Percentiles rank a stretch among this genome's conserved stretches.
phyloP scores from a whole-genome alignment of 2,888 invertebrate species.

The Drosophila meridionalis region DNA sequence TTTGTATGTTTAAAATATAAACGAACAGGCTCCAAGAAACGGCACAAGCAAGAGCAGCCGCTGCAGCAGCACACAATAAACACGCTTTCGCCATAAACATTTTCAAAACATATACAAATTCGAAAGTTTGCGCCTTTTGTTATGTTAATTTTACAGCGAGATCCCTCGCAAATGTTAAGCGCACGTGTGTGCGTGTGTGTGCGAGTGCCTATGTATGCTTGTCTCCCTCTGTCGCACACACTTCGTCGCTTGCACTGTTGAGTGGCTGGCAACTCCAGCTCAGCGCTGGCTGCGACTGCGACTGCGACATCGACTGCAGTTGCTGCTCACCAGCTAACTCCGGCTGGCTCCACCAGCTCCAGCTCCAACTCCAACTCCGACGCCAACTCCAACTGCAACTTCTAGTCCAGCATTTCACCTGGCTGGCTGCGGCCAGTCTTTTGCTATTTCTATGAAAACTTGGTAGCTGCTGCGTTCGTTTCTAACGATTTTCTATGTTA shows the following conservation, averaged over 20 bases:
- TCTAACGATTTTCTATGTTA: constrained; percentile 80
- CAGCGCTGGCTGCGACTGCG: background rate
- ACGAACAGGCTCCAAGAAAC: constrained; percentile 80
- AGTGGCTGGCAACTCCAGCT: constrained; percentile 5
- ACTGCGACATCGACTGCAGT: background rate
- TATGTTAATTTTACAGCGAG: constrained; percentile 74
- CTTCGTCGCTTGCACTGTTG: background rate
- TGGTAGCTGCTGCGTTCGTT: constrained; percentile 72
- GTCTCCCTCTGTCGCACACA: constrained; percentile 3
- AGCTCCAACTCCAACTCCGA: constrained; percentile 7
- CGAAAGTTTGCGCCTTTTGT: constrained; percentile 60
- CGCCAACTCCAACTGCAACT: constrained; percentile 11
- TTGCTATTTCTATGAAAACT: constrained; percentile 81
- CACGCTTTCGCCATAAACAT: constrained; percentile 61
- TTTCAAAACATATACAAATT: constrained; percentile 56
- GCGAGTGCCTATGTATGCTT: background rate
- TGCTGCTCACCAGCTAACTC: background rate
- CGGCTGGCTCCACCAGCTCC: background rate
- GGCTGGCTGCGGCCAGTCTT: constrained; percentile 47
- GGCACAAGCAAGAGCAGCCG: background rate
- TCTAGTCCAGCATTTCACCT: constrained; percentile 10
- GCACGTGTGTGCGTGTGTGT: background rate
- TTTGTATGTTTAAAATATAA: constrained; percentile 84
- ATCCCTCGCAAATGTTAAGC: constrained; percentile 48
- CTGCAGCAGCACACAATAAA: constrained; percentile 10